phyloP scores from a whole-genome alignment of 2,888 invertebrate species.

The Pseudococcus longispinus region DNA sequence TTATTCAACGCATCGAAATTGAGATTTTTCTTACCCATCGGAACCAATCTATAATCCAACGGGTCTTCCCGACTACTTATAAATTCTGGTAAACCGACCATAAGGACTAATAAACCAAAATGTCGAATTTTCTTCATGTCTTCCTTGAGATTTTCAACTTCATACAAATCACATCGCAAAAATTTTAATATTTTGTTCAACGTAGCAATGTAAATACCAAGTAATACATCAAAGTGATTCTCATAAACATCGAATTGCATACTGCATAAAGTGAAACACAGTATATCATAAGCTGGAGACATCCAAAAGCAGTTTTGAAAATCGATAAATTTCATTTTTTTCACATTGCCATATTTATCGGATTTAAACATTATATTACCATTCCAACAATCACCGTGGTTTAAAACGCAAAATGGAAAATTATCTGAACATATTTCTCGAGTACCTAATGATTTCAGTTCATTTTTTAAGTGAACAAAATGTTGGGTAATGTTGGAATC shows the following conservation, averaged over 20 bases:
- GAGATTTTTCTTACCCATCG: not conserved
- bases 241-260: not conserved
- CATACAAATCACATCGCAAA: not conserved
- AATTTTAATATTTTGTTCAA: not conserved
- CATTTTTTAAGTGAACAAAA: not conserved
- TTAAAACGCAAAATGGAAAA: not conserved
- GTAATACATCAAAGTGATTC: not conserved
- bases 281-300: not conserved
- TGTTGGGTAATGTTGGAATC: not conserved
- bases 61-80: not conserved
- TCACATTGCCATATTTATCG: constrained; percentile 3
- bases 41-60: not conserved
- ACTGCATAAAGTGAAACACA: not conserved
- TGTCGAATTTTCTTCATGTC: not conserved
- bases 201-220: not conserved
- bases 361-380: not conserved
- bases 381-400: not conserved
- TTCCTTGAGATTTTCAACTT: not conserved
- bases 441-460: too few species aligned
- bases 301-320: not conserved
- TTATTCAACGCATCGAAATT: not conserved
- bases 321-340: constrained; percentile 3
- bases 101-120: not conserved
- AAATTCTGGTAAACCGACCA: not conserved
- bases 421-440: not conserved